These are phyloP conservation scores for Sarcophaga variegata DNA, from an alignment of 2,888 invertebrate genomes.

Conservation along the genomic window DNA sequence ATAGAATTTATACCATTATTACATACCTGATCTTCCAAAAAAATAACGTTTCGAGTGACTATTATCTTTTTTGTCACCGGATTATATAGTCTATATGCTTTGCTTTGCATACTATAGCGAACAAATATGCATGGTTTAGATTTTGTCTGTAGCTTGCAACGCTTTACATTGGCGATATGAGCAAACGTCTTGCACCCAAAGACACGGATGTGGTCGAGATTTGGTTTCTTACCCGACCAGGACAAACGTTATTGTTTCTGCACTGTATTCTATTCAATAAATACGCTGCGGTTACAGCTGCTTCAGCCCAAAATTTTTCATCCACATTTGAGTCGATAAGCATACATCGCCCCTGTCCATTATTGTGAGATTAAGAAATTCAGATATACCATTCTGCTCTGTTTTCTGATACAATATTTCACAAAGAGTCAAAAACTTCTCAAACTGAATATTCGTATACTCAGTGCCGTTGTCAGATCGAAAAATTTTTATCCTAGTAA, in stretches of 20 bases:
- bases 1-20: no score
- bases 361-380: conserved; percentile 54
- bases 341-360: background rate
- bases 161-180: conserved; percentile 65
- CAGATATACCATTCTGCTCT: conserved; percentile 52
- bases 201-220: conserved; percentile 59
- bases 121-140: conserved; percentile 67
- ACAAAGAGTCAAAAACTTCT: background rate
- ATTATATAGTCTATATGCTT: conserved; percentile 61
- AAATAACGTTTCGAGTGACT: no score
- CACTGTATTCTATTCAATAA: background rate
- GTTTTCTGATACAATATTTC: conserved; percentile 49
- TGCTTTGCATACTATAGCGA: conserved; percentile 56
- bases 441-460: background rate
- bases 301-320: no score
- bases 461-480: background rate
- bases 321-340: background rate
- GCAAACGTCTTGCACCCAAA: conserved; percentile 70
- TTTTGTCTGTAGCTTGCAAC: conserved; percentile 65
- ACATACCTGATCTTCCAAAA: no score
- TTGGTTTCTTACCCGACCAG: conserved; percentile 66
- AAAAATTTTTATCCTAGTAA: no score
- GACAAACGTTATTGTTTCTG: conserved; percentile 42
- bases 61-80: conserved; percentile 21
- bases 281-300: no score